A percentile compares a stretch with the other conserved stretches of the same genome.
phyloP scores from a whole-genome alignment of 1,140 invertebrate species.

The Rhysida immarginata region DNA sequence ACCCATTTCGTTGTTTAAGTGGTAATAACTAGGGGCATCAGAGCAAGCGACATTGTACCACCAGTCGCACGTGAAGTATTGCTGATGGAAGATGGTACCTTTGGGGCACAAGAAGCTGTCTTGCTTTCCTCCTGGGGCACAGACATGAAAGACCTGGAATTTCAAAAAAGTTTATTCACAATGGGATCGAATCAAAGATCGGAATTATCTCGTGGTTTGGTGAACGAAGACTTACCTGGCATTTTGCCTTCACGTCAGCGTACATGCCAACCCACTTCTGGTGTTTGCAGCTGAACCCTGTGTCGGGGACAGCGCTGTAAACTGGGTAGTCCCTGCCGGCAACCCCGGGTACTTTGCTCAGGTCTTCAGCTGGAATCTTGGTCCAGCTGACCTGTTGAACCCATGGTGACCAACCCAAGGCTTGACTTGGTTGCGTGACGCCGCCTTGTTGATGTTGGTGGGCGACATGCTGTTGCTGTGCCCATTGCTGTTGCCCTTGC shows the following conservation, averaged over 20 bases:
- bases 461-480: too few species aligned
- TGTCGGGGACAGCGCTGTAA: slow-evolving; percentile 19
- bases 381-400: too few species aligned
- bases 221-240: slow-evolving; percentile 9
- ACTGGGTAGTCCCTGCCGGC: slow-evolving; percentile 38
- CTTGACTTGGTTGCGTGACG: too few species aligned
- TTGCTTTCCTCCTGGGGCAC: background rate
- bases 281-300: slow-evolving; percentile 15
- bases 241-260: slow-evolving; percentile 14
- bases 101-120: slow-evolving; percentile 21
- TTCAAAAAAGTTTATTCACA: background rate
- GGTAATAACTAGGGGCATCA: slow-evolving; percentile 17
- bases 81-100: slow-evolving; percentile 22
- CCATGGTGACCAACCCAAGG: too few species aligned
- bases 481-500: too few species aligned
- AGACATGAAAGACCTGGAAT: slow-evolving; percentile 6
- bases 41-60: slow-evolving; percentile 21
- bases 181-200: background rate
- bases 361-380: too few species aligned
- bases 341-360: slow-evolving; percentile 32
- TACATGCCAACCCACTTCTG: slow-evolving; percentile 9
- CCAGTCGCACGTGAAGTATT: slow-evolving; percentile 23
- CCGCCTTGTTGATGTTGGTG: too few species aligned
- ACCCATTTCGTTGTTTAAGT: slow-evolving; percentile 15
- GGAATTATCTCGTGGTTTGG: background rate